phyloP scores from a whole-genome alignment of 2,113 vertebrate species.

The Solea senegalensis region DNA sequence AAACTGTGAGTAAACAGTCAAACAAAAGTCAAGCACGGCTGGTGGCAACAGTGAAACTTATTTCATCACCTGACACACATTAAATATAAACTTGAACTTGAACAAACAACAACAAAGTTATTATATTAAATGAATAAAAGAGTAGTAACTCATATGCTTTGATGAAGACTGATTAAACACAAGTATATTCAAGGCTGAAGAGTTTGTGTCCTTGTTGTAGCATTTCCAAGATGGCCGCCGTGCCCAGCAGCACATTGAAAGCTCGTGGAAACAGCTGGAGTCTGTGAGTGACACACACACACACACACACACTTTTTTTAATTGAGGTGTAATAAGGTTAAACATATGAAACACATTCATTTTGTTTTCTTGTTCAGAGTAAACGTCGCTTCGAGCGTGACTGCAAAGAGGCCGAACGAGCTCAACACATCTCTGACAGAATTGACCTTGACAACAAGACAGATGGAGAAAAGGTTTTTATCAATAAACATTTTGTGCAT shows the following conservation, averaged over 20 bases:
- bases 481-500: too few species aligned
- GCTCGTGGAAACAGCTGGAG: slow-evolving; percentile 97
- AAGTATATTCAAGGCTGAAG: too few species aligned
- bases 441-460: slow-evolving; percentile 96
- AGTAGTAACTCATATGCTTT: too few species aligned
- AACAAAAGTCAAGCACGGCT: too few species aligned
- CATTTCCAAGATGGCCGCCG: slow-evolving; percentile 96
- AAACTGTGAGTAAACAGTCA: slow-evolving; percentile 83
- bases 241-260: slow-evolving; percentile 96
- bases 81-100: too few species aligned
- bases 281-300: slow-evolving; percentile 82
- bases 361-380: slow-evolving; percentile 59
- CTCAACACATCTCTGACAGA: slow-evolving; percentile 92
- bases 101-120: too few species aligned
- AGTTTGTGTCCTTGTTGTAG: slow-evolving; percentile 70
- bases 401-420: slow-evolving; percentile 95
- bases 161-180: too few species aligned
- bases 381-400: slow-evolving; percentile 95
- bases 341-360: background rate
- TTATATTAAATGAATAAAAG: too few species aligned
- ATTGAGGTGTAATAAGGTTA: background rate
- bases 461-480: slow-evolving; percentile 91
- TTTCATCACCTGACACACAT: too few species aligned
- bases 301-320: background rate
- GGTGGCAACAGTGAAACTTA: background rate